Base-by-base conservation (phyloP, 2,797 vertebrate genomes). In the Platalea minor region DNA sequence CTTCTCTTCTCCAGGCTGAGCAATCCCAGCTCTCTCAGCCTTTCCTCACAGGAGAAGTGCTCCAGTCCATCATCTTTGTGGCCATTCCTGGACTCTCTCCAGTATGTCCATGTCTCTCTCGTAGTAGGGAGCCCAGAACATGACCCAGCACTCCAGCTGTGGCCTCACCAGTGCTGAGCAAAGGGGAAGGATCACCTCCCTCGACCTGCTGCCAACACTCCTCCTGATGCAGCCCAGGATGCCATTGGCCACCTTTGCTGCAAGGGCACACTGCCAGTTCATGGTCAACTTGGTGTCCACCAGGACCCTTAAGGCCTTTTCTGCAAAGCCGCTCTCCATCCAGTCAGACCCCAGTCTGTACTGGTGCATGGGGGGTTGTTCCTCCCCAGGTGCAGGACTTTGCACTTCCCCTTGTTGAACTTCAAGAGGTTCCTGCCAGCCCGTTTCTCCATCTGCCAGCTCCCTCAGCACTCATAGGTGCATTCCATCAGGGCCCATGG, bases 121-220 rank as follows among this genome's bases (percentile, higher is more conserved):
- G 0, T 3, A 35, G 2, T 2, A 17, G 14, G 8, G 11, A 76
- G 72, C 9, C 33, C 68, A 80, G 15, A 81, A 35, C 43, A 11
- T 18, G 39, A n/a, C 5, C 13, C 67, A 79, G 48, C 11, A 33
- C 13, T 57, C 17, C 81, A 85, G 59, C 10, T 50, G 29, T 17
- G 46, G 24, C 14, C 51, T 45, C 64, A 73, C 9, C 46, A 54
- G 23, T 1, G 45, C 70, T 31, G 26, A 85, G 74, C 21, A 75
- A n/a, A 82, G 19, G 11, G 1, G 13, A 8, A 69, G 12, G 31
- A 87, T 64, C 81, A 54, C 6, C 53, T 74, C 31, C 35, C 14
- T 56, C 0, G 0, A 28, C 7, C 45, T 35, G n/a, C 9, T 9
- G 60, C 16, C 41, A 46, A 11, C 14, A 33, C 7, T 64, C 10